A percentile compares a stretch with the other conserved stretches of the same genome.
Evolutionary conservation across 2,888 invertebrate species (phyloP).

Genomic region (Argyresthia goedartella): DNA sequence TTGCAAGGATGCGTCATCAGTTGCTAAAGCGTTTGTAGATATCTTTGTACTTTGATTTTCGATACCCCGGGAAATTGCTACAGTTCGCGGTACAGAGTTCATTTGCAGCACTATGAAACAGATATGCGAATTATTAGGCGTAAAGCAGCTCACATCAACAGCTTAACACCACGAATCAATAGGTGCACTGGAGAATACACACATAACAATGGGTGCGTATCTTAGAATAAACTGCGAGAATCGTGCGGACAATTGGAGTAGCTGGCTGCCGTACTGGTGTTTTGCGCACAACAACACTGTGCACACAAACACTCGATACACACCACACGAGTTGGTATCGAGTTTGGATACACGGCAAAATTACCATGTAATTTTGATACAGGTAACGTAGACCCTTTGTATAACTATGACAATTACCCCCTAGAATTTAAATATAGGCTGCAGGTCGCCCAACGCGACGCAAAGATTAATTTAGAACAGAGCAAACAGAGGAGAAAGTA

Average conservation of each 20-base stretch:
- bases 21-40: background rate
- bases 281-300: too few relatives aligned
- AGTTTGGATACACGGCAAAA: background rate
- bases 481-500: background rate
- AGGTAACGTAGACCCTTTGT: background rate
- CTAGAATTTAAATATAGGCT: conserved; percentile 4
- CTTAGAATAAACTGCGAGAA: too few relatives aligned
- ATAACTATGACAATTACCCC: background rate
- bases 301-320: background rate
- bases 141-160: background rate
- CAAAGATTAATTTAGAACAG: background rate
- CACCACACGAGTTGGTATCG: background rate
- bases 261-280: too few relatives aligned
- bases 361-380: background rate
- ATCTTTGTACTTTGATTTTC: background rate
- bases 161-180: background rate
- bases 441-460: background rate
- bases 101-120: background rate
- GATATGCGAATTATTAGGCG: background rate
- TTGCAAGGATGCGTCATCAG: background rate
- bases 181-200: background rate
- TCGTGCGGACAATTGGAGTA: too few relatives aligned
- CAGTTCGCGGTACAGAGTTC: background rate
- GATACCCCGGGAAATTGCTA: background rate
- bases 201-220: background rate